These are phyloP conservation scores for Teleopsis dalmanni DNA, from an alignment of 1,140 invertebrate genomes.

Conservation along the genomic window DNA sequence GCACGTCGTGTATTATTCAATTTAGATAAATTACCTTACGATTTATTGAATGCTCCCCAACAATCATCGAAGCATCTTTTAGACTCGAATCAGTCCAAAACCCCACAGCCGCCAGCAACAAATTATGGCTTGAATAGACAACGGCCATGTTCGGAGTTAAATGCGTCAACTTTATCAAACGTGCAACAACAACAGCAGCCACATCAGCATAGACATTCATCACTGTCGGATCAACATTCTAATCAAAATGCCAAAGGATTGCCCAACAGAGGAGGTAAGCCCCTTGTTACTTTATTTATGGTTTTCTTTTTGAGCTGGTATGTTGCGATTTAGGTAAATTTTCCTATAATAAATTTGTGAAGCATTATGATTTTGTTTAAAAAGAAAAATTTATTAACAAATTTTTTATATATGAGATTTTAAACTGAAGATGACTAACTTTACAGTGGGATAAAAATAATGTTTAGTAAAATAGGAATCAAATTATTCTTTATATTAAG, in stretches of 20 bases:
- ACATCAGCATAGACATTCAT: conserved; percentile 35
- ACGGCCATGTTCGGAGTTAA: conserved; percentile 19
- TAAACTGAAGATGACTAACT: neutral
- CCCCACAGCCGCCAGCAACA: conserved; percentile 13
- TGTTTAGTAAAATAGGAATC: too few relatives aligned
- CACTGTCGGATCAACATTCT: conserved; percentile 44
- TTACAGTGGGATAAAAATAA: neutral
- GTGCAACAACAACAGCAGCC: conserved; percentile 16
- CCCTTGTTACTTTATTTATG: neutral
- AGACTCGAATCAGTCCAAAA: conserved; percentile 35
- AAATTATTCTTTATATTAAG: too few relatives aligned
- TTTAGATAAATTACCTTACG: conserved; percentile 44
- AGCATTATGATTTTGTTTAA: too few relatives aligned
- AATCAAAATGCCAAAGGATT: conserved; percentile 46
- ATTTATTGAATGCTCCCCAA: conserved; percentile 40
- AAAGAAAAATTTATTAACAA: neutral
- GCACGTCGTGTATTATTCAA: conserved; percentile 42
- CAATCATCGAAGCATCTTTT: conserved; percentile 23
- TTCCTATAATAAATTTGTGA: too few relatives aligned
- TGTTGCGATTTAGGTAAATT: too few relatives aligned
- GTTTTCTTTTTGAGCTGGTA: neutral
- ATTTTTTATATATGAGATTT: neutral
- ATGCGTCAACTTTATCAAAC: conserved; percentile 16
- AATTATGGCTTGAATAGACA: conserved; percentile 2
- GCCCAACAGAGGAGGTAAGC: conserved; percentile 39